Percentiles rank a stretch among this genome's conserved stretches.
These are phyloP conservation scores for Phytoseiulus persimilis DNA, from an alignment of 2,888 invertebrate species.

Conservation along the genomic window DNA sequence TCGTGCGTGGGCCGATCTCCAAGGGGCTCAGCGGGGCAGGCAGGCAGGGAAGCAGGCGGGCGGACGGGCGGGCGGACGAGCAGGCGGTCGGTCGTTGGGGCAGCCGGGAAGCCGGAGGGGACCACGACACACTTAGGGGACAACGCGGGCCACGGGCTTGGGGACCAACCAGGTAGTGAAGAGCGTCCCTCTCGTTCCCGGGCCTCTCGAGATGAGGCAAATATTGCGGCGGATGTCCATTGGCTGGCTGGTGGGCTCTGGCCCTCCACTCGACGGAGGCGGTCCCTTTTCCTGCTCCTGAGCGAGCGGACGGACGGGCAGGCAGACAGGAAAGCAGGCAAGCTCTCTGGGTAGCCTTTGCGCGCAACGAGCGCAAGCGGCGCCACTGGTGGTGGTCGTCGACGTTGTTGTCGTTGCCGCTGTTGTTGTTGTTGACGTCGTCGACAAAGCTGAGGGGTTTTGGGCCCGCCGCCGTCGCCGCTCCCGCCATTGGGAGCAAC, in stretches of 20 bases:
- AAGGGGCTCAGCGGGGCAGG: slow-evolving; percentile 6
- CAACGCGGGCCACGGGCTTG: slow-evolving; percentile 13
- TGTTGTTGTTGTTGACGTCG: background rate
- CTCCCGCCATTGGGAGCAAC: background rate
- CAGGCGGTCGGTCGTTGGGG: background rate
- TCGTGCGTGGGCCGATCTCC: slow-evolving; percentile 34
- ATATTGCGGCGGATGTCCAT: slow-evolving; percentile 38
- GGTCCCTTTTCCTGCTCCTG: slow-evolving; percentile 29
- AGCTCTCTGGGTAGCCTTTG: background rate
- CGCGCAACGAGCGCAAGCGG: background rate
- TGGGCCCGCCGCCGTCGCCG: background rate
- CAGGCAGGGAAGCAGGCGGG: background rate
- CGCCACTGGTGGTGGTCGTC: background rate
- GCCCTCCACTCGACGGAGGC: slow-evolving; percentile 37
- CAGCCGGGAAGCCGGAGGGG: background rate
- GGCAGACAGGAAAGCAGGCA: background rate
- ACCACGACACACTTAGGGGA: background rate
- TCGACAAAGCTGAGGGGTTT: slow-evolving; percentile 8
- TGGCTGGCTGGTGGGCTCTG: slow-evolving; percentile 32
- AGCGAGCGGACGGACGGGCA: background rate
- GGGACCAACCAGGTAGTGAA: slow-evolving; percentile 37
- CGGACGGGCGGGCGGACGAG: background rate
- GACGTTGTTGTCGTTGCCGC: slow-evolving; percentile 10
- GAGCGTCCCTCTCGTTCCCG: slow-evolving; percentile 19
- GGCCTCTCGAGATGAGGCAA: slow-evolving; percentile 37